Evolutionary conservation across 2,797 vertebrate species (phyloP), one percentile per base, ranked within the genome.

Genomic region (Coilia nasus): DNA sequence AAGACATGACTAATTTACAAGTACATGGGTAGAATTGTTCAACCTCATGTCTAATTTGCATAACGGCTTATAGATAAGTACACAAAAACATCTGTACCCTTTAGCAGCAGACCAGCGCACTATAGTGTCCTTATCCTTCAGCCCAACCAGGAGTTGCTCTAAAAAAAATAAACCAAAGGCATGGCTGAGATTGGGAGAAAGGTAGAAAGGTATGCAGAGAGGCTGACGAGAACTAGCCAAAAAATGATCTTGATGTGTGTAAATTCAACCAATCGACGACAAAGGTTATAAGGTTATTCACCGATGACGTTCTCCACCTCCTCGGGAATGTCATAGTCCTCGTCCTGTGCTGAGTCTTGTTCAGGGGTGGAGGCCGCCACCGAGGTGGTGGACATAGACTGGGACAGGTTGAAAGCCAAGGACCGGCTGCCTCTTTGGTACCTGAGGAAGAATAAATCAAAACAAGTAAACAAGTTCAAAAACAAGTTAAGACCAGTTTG

Each of bases 81-180:
- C 17, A 21, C 81, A 54, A 46, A 46, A 80, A 81, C 5, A 41
- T 87, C 54, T 64, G 93, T 91, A 99, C 98, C 98, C 98, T 90
- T 99, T 99, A 84, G 98, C 98, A 50, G 98, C 97, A 91, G 98
- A 99, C 98, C 98, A 99, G 83, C 98, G 96, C 78, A 99, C 98
- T 5, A 99, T 94, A 0, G 97, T 99, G 91, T 99, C 97, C 89
- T 97, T 98, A 93, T 99, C 98, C 92, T 99, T 99, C 89, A 99
- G 91, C 60, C 97, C 98, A 67, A 96, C 89, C 92, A 99, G 91
- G 82, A 99, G 94, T 92, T 97, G 95, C 87, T 98, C 98, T 99
- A 95, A 60, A 92, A 92, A 86, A 4, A 71, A 17, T 14, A 1
- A 1, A 67, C 35, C n/a, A 11, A 11, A 15, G 6, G 11, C 25